Base-by-base conservation (phyloP, 1,140 invertebrate species). In the Pinna nobilis region DNA sequence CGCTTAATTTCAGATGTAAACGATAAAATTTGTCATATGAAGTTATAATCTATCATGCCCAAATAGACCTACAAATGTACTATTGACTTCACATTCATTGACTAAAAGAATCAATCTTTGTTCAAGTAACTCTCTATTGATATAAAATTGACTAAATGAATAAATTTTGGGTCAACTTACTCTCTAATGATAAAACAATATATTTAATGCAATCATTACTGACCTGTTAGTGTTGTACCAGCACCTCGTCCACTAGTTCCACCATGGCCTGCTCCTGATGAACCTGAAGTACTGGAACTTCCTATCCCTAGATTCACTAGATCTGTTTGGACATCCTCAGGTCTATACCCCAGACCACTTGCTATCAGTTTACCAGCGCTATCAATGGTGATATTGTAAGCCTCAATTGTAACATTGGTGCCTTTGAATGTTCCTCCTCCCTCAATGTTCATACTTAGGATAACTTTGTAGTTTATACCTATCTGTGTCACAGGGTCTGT, bases 211-310 rank as follows among this genome's bases (percentile, higher is more conserved):
- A n/a, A n/a, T n/a, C 0, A 15, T 20, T 2, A 18, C 18, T 25
- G 18, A 53, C 51, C 82, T 25, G 83, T 84, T 3, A 70, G 44
- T 3, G 44, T 15, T 6, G 70, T 80, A 33, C 81, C 82, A 37
- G 47, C 65, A 1, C 83, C 83, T 49, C 70, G 53, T 15, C 83
- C 83, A 68, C 79, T 81, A 7, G 78, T 85, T 18, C 83, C 83
- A 65, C 83, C 83, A 66, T 85, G 74, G 4, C 82, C 80, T 30
- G 70, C 83, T 11, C 83, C 83, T 30, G 83, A 85, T 13, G 82
- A 83, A 2, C 83, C 83, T 23, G 11, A 25, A 13, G 64, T 23
- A 51, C 66, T 70, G 28, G 75, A 77, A 13, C 35, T 55, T 37
- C 83, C 83, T 23, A 76, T 49, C 11, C 83, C 83, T 4, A 82